Evolutionary conservation across 1,140 invertebrate species (phyloP), one percentile per base, ranked within the genome.

Genomic region (Heterodera schachtii): DNA sequence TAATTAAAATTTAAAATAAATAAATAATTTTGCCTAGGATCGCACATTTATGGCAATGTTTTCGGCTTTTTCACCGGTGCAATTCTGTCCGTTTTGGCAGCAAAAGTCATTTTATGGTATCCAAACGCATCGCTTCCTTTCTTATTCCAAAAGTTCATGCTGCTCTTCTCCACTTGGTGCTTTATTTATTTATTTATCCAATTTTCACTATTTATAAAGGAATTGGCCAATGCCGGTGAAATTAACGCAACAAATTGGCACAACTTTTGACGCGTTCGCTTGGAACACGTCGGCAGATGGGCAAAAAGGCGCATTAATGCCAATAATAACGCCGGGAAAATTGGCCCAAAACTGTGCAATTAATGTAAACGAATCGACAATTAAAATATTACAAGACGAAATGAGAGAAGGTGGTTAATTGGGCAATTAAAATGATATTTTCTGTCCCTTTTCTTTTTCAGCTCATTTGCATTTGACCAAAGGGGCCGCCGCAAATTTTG

Each of bases 21-120:
- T 4, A 4, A 19, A 52, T 8, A 19, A 19, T 19, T 60, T 60
- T 64, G 13, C 1, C 1, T 19, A 64, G 57, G 57, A 64, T 64
- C 57, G 16, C 57, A 64, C 9, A 76, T 76, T 76, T 76, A 52
- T 57, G 75, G 47, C 2, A 76, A 16, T 76, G 13, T 16, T 76
- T 21, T 76, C 66, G 74, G 74, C 57, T 76, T 76, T 76, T 57
- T 76, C 8, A 47, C 43, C n/a, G 74, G 74, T 7, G 57, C 47
- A 43, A 64, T 66, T 64, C 19, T 76, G 57, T n/a, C 74, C 16
- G n/a, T 76, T 13, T 76, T 76, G 49, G 74, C 74, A 57, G 43
- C 52, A 44, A 43, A 9, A 64, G 41, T 76, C 43, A 49, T 76
- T 76, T 21, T 76, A n/a, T 57, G 41, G 19, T 64, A 57, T 57